phyloP scores from a whole-genome alignment of 2,113 vertebrate genomes.

The Gopherus flavomarginatus region DNA sequence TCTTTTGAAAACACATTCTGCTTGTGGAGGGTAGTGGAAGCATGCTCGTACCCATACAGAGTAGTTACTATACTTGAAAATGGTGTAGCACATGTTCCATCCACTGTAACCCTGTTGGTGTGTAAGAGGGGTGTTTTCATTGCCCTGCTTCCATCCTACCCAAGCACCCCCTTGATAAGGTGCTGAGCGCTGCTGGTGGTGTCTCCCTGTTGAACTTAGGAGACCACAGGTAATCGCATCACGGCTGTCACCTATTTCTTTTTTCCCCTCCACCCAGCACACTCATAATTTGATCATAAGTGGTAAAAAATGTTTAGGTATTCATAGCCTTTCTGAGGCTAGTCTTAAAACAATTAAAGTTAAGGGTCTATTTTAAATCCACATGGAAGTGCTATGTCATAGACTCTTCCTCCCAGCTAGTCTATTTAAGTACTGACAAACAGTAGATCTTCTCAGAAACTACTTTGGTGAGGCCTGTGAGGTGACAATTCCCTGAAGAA shows the following conservation, averaged over 20 bases:
- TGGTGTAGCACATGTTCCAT: background rate
- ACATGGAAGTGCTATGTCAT: background rate
- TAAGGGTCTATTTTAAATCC: background rate
- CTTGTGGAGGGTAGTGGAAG: background rate
- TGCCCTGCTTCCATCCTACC: background rate
- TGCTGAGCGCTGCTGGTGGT: background rate
- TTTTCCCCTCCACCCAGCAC: background rate
- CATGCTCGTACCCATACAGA: too few species aligned
- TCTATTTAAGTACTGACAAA: background rate
- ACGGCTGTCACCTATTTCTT: background rate
- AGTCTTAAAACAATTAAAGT: background rate
- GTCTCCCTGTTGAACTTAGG: background rate
- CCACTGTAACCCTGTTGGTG: background rate
- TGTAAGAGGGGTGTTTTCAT: background rate
- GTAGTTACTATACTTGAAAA: background rate
- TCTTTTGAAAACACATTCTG: background rate
- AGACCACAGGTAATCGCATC: background rate
- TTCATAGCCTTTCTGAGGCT: background rate
- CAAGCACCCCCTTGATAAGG: background rate
- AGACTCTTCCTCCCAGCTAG: background rate
- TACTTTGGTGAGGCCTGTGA: background rate
- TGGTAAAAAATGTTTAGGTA: background rate
- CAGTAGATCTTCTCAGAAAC: background rate
- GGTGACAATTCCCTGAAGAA: background rate
- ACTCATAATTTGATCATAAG: background rate